Evolutionary conservation across 2,113 vertebrate species (phyloP).

Genomic region (Coturnix japonica): DNA sequence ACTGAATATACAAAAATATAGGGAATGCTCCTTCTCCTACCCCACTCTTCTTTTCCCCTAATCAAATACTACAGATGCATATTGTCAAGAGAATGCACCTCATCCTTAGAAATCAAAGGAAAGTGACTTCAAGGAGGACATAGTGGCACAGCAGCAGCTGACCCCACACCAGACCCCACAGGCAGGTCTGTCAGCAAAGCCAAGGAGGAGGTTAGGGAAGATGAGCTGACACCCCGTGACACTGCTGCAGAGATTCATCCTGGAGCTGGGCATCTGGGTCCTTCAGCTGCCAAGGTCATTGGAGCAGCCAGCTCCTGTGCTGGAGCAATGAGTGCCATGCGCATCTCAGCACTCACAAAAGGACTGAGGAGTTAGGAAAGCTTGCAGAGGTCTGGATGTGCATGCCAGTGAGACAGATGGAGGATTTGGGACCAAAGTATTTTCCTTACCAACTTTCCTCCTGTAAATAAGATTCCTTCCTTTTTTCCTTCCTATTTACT

Average conservation of each 20-base stretch:
- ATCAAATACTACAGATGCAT: slow-evolving; percentile 66
- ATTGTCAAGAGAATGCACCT: slow-evolving; percentile 68
- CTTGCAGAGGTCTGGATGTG: background rate
- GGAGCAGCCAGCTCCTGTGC: slow-evolving; percentile 39
- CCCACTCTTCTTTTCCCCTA: background rate
- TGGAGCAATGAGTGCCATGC: background rate
- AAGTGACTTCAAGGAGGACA: slow-evolving; percentile 65
- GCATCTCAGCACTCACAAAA: background rate
- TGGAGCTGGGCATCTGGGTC: slow-evolving; percentile 70
- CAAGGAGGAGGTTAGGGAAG: slow-evolving; percentile 1
- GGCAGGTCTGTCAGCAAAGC: slow-evolving; percentile 62
- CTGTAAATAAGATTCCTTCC: background rate
- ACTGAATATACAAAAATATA: background rate
- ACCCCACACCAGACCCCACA: slow-evolving; percentile 64
- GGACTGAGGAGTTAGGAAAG: background rate
- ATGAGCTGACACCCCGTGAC: slow-evolving; percentile 56
- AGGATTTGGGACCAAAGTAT: background rate
- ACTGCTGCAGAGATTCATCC: slow-evolving; percentile 61
- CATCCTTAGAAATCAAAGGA: slow-evolving; percentile 61
- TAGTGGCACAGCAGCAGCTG: slow-evolving; percentile 51
- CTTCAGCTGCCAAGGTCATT: slow-evolving; percentile 63
- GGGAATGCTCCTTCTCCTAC: background rate
- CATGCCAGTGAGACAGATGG: background rate
- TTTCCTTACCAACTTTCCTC: background rate
- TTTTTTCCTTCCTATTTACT: background rate